Evolutionary conservation across 1,140 invertebrate genomes (phyloP).

Genomic region (Phenacoccus solenopsis): DNA sequence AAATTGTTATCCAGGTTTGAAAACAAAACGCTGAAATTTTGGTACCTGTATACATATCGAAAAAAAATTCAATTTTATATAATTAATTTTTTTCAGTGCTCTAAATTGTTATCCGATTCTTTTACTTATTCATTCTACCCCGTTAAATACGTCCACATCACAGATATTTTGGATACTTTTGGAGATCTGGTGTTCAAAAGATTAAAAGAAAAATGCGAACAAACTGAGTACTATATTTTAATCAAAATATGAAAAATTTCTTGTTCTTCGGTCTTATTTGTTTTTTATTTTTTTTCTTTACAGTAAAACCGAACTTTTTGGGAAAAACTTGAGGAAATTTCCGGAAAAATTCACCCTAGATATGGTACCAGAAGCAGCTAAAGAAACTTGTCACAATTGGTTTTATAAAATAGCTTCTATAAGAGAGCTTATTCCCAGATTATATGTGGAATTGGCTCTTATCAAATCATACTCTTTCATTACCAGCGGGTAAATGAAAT

Average conservation of each 20-base stretch:
- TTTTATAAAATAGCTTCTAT: conserved; percentile 98
- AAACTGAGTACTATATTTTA: conserved; percentile 36
- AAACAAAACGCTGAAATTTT: not conserved
- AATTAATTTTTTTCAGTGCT: conserved; percentile 47
- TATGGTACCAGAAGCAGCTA: conserved; percentile 73
- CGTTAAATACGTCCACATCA: conserved; percentile 92
- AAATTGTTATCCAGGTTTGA: conserved; percentile 78
- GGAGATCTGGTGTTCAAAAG: conserved; percentile 82
- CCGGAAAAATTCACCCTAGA: conserved; percentile 57
- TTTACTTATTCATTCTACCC: conserved; percentile 89
- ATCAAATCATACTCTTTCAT: conserved; percentile 84
- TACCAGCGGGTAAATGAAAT: conserved; percentile 41
- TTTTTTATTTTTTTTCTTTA: conserved; percentile 25
- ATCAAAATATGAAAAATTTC: not conserved
- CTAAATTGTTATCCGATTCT: conserved; percentile 79
- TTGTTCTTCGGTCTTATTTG: not conserved
- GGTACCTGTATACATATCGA: not conserved
- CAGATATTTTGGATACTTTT: conserved; percentile 91
- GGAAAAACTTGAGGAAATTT: conserved; percentile 40
- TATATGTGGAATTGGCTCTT: conserved; percentile 89
- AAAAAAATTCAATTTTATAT: not conserved
- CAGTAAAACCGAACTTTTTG: conserved; percentile 31
- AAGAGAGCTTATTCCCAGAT: conserved; percentile 80
- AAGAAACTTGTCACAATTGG: conserved; percentile 97
- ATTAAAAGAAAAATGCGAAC: conserved; percentile 63